These are phyloP conservation scores for Nycteola revayana DNA, from an alignment of 2,888 invertebrate genomes.

Conservation along the genomic window DNA sequence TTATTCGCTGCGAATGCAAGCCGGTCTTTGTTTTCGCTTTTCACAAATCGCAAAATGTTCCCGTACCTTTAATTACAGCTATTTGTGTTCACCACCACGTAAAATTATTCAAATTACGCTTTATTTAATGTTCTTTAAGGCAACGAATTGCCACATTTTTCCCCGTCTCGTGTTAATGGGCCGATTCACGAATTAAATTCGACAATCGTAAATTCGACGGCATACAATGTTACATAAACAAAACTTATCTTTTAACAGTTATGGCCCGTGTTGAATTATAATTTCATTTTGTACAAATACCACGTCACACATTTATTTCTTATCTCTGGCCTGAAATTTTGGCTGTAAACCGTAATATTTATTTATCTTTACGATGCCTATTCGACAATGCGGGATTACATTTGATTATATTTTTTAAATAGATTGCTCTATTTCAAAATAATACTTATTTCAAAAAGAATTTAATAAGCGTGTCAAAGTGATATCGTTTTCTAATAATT, in stretches of 20 bases:
- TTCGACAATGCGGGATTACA: constrained; percentile 20
- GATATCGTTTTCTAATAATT: too few species aligned
- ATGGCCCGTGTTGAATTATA: constrained; percentile 49
- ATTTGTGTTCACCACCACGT: constrained; percentile 71
- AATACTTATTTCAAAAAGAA: too few species aligned
- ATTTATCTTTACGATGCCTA: constrained; percentile 29
- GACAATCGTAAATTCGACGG: constrained; percentile 58
- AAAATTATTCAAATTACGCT: constrained; percentile 73
- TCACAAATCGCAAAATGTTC: constrained; percentile 49
- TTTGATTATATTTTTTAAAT: constrained; percentile 10
- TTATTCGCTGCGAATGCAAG: too few species aligned
- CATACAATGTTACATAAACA: constrained; percentile 62
- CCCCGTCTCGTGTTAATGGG: constrained; percentile 62
- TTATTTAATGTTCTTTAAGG: constrained; percentile 69
- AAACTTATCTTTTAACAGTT: constrained; percentile 62
- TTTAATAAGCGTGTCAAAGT: too few species aligned
- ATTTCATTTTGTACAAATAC: constrained; percentile 44
- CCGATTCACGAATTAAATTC: constrained; percentile 65
- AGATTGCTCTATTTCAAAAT: too few species aligned
- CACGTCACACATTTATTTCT: constrained; percentile 35
- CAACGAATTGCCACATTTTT: constrained; percentile 66
- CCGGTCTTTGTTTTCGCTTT: constrained; percentile 41
- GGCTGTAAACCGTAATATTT: constrained; percentile 27
- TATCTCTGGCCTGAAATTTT: constrained; percentile 32
- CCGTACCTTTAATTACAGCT: constrained; percentile 64